These are phyloP conservation scores for Spodoptera exigua DNA, from an alignment of 2,888 invertebrate species.

Conservation along the genomic window DNA sequence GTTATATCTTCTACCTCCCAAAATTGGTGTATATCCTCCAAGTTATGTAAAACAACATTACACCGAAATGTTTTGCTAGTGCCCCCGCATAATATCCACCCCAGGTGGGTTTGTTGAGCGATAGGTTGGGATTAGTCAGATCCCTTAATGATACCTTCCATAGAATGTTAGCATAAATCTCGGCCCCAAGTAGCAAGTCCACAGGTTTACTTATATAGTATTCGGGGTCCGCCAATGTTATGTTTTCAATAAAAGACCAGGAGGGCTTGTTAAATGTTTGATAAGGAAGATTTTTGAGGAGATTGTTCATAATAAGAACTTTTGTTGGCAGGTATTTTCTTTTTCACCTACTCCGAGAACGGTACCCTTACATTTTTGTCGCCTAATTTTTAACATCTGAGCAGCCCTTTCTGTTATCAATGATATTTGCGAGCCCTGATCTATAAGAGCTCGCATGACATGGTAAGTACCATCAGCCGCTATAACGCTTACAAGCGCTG, in stretches of 20 bases:
- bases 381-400: slow-evolving; percentile 6
- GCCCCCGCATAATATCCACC: slow-evolving; percentile 1
- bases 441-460: slow-evolving; percentile 13
- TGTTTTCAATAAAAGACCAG: not conserved
- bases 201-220: not conserved
- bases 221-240: slow-evolving; percentile 11
- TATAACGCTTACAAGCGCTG: slow-evolving; percentile 6
- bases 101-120: not conserved
- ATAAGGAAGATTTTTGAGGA: slow-evolving; percentile 1
- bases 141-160: not conserved
- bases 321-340: slow-evolving; percentile 4
- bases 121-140: not conserved
- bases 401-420: slow-evolving; percentile 19
- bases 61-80: not conserved
- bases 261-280: not conserved
- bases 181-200: slow-evolving; percentile 8
- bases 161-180: slow-evolving; percentile 2
- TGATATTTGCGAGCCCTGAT: too few species aligned
- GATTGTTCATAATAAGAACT: slow-evolving; percentile 8
- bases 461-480: slow-evolving; percentile 10
- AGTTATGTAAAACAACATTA: not conserved
- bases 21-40: slow-evolving; percentile 2
- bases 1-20: slow-evolving; percentile 9
- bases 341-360: slow-evolving; percentile 10
- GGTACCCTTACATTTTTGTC: slow-evolving; percentile 13